These are phyloP conservation scores for Globodera rostochiensis DNA, from an alignment of 1,140 invertebrate species.

Conservation along the genomic window DNA sequence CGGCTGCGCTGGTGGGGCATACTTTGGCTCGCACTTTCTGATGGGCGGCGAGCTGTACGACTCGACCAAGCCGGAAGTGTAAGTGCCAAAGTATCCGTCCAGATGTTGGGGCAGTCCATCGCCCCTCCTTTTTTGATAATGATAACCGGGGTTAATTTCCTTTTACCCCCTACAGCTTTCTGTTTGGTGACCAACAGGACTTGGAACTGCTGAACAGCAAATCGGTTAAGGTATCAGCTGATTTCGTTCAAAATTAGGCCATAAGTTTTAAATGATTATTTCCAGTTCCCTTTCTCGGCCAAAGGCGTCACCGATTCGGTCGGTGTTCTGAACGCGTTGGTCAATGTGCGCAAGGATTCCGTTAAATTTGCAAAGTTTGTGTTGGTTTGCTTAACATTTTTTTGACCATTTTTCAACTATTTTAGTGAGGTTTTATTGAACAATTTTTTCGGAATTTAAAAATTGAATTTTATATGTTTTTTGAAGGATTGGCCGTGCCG, in stretches of 20 bases:
- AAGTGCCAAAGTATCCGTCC: not conserved
- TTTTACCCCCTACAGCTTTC: conserved; percentile 23
- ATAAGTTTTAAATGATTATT: not conserved
- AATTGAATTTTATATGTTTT: conserved; percentile 21
- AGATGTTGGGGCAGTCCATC: too few relatives aligned
- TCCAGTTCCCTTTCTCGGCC: conserved; percentile 49
- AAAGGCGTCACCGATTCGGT: conserved; percentile 49
- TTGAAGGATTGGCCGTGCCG: conserved; percentile 27
- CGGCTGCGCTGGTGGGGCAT: conserved; percentile 4
- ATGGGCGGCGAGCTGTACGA: conserved; percentile 55
- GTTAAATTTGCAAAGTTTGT: conserved; percentile 47
- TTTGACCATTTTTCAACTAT: not conserved
- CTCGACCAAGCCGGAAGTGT: conserved; percentile 45
- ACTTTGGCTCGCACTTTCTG: conserved; percentile 52
- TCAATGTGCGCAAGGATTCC: conserved; percentile 55
- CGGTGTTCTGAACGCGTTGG: conserved; percentile 46
- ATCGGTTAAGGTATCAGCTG: conserved; percentile 42
- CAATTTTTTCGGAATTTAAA: not conserved
- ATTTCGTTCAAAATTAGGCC: not conserved
- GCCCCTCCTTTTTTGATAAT: too few relatives aligned
- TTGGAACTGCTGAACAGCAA: conserved; percentile 48
- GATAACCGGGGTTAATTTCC: too few relatives aligned
- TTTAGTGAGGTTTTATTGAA: too few relatives aligned
- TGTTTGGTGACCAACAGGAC: conserved; percentile 46
- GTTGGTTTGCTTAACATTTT: not conserved